Evolutionary conservation across 2,113 vertebrate genomes (phyloP).

Genomic region (Procavia capensis): DNA sequence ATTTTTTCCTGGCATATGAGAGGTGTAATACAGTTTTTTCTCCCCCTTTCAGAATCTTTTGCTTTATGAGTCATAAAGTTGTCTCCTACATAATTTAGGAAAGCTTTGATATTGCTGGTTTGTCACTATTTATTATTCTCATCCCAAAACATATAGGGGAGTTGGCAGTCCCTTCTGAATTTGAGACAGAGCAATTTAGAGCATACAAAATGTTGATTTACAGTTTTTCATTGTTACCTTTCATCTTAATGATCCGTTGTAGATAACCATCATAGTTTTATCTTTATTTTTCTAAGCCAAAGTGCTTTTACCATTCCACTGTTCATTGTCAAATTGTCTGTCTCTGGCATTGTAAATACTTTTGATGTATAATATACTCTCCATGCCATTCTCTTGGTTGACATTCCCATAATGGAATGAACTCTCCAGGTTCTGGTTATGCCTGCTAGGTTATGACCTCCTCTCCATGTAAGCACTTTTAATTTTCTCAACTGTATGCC

Average conservation of each 20-base stretch:
- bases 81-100: constrained; percentile 53
- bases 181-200: not conserved
- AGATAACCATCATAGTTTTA: not conserved
- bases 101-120: constrained; percentile 44
- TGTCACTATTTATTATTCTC: constrained; percentile 25
- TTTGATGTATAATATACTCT: not conserved
- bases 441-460: constrained; percentile 25
- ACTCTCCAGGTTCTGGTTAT: not conserved
- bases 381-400: constrained; percentile 23
- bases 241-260: not conserved
- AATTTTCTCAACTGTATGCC: constrained; percentile 17
- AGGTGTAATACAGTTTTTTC: not conserved
- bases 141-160: not conserved
- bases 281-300: constrained; percentile 22
- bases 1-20: not conserved
- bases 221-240: constrained; percentile 10
- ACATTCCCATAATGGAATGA: constrained; percentile 44
- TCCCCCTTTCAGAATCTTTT: not conserved
- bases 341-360: constrained; percentile 35
- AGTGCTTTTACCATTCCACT: not conserved
- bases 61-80: constrained; percentile 43
- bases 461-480: not conserved
- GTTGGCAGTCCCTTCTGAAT: constrained; percentile 33
- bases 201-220: not conserved
- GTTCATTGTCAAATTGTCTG: constrained; percentile 36